Evolutionary conservation across 2,888 invertebrate genomes (phyloP), one percentile per base, ranked within the genome.

Genomic region (Drosophila greeni): DNA sequence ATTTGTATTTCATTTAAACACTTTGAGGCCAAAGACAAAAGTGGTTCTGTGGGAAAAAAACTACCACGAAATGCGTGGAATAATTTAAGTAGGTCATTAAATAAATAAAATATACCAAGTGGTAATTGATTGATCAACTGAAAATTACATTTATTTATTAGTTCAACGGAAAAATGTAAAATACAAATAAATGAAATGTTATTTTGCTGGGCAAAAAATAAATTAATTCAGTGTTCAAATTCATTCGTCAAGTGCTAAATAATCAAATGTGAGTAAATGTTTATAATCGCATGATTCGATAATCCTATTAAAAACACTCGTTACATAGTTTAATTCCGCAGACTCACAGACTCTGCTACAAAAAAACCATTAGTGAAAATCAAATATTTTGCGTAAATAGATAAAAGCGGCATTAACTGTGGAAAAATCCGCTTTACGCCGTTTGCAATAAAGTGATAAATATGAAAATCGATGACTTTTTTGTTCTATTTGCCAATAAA

Each of bases 361-460:
- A 58, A 60, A 60, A 20, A 59, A 37, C 26, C 31, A 18, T n/a
- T 11, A 23, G 16, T 20, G 24, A 33, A 45, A 45, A 61, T 43
- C 31, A 29, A 61, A 51, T n/a, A 18, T 37, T 42, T 33, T 34
- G 9, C n/a, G 16, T 45, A 47, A 49, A 66, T 48, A 57, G 20
- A 66, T 66, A 40, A 56, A 66, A 40, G 18, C 29, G 34, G 47
- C 24, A 40, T 40, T 65, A 31, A 48, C 24, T 48, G 34, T 18
- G 1, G 29, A 45, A 57, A 33, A 18, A 9, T 47, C 9, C 36
- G 16, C 18, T 34, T 16, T 20, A 26, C n/a, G 12, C 5, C 24
- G 37, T 34, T 47, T 52, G 47, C 45, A 36, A 69, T 37, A 51
- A 55, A 43, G 56, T 45, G 49, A 54, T 69, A 69, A 57, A 49